phyloP scores from a whole-genome alignment of 2,888 invertebrate species.

The Apamea crenata region DNA sequence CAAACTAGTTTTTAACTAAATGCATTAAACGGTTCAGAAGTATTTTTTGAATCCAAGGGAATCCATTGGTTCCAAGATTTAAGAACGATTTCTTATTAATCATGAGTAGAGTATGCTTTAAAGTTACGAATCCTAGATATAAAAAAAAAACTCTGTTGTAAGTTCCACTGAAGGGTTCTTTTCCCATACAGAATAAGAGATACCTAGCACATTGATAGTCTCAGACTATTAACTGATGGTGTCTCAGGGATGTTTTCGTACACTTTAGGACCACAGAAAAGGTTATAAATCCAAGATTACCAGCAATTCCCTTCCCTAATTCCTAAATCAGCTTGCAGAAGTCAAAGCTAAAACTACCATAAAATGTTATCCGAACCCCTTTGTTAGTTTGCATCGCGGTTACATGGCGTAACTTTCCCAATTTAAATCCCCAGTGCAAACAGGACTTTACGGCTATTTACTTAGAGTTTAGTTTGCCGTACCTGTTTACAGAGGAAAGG shows the following conservation, averaged over 20 bases:
- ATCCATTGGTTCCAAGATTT: not conserved
- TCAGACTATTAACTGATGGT: not conserved
- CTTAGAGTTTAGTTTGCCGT: slow-evolving; percentile 61
- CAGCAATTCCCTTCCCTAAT: slow-evolving; percentile 42
- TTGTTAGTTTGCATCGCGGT: slow-evolving; percentile 62
- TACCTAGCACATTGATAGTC: not conserved
- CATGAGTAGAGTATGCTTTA: not conserved
- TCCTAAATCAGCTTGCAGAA: slow-evolving; percentile 54
- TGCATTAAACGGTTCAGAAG: not conserved
- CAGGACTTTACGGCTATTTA: slow-evolving; percentile 54
- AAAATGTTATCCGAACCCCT: slow-evolving; percentile 51
- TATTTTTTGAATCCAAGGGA: not conserved
- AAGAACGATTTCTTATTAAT: not conserved
- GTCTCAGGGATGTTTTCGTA: slow-evolving; percentile 12
- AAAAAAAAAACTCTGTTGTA: not conserved
- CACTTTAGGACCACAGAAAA: slow-evolving; percentile 10
- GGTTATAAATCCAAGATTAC: slow-evolving; percentile 48
- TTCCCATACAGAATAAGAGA: not conserved
- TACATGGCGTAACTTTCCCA: slow-evolving; percentile 59
- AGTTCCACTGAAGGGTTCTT: not conserved
- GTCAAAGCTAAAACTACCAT: slow-evolving; percentile 55
- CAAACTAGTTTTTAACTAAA: not conserved
- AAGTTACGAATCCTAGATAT: not conserved
- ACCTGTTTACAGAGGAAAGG: slow-evolving; percentile 59
- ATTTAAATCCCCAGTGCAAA: slow-evolving; percentile 55